Base-by-base conservation (phyloP, 2,797 vertebrate species). In the Garrulus glandarius region DNA sequence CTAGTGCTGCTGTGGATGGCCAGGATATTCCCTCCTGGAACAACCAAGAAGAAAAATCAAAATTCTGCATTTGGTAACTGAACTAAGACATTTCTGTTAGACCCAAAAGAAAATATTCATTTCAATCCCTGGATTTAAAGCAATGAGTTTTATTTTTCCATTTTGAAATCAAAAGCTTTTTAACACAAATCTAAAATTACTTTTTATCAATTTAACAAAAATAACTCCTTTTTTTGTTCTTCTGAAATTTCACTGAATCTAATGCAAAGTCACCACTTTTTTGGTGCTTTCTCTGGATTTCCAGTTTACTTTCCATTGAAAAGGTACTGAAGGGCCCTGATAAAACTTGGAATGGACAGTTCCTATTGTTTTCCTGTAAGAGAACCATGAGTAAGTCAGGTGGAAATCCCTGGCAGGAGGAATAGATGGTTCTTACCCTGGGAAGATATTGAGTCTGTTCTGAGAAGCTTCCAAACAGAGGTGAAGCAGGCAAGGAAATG, bases 221-320 rank as follows among this genome's bases (percentile, higher is more conserved):
- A 7, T 2, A 63, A 11, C 4, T 15, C 20, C 1, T 30, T 15
- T 36, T 64, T 19, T 26, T 39, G 1, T 39, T 39, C 3, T 1
- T 1, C 46, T 50, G 50, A 60, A 68, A 53, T 26, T 1, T 57
- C 14, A 64, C 15, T 12, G 14, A 36, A 11, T 57, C 16, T 30
- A 39, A 55, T 22, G 4, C 1, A 59, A 81, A 89, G 23, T 30
- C 5, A 41, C 5, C 13, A 24, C 15, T 26, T 10, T 47, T 61
- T 49, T 26, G 24, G 18, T 24, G 15, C 75, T 86, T 92, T 52
- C 53, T 69, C 39, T 29, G 50, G 29, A 68, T 5, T 82, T 68
- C 8, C 27, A n/a, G 14, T 60, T 72, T 57, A 32, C 3, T 59
- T 20, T 68, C 13, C 19, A 22, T 6, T 46, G 21, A 24, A 47